Evolutionary conservation across 2,888 invertebrate species (phyloP).

Genomic region (Barypeithes pellucidus): DNA sequence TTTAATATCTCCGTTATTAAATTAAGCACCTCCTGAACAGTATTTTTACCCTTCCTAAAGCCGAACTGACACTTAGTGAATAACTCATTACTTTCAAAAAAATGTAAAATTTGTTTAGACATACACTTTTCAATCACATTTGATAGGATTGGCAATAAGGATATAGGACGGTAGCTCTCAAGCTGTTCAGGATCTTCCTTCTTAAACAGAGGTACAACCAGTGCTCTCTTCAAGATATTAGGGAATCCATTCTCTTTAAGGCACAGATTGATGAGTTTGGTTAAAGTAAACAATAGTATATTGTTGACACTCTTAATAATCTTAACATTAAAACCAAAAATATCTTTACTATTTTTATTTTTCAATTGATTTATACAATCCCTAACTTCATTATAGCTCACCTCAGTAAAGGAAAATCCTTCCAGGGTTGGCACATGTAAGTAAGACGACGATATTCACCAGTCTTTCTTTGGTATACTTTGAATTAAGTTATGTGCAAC

Average conservation of each 20-base stretch:
- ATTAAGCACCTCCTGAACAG: too few species aligned
- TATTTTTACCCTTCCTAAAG: not conserved
- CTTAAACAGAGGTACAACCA: not conserved
- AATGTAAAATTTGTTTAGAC: not conserved
- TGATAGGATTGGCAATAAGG: not conserved
- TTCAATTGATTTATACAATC: slow-evolving; percentile 1
- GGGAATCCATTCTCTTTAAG: not conserved
- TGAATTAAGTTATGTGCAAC: too few species aligned
- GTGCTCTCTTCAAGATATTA: not conserved
- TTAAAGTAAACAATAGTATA: not conserved
- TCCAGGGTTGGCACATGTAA: too few species aligned
- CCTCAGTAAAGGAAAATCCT: not conserved
- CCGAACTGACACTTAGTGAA: not conserved
- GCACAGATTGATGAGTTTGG: not conserved
- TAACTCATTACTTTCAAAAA: not conserved
- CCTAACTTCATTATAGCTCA: slow-evolving; percentile 3
- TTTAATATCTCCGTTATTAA: too few species aligned
- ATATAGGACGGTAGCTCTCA: not conserved
- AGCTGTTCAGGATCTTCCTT: not conserved
- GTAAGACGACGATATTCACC: too few species aligned
- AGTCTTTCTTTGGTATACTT: too few species aligned
- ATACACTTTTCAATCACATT: not conserved
- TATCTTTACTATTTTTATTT: not conserved
- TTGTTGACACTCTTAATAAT: slow-evolving; percentile 4
- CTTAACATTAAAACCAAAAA: slow-evolving; percentile 7